phyloP scores from a whole-genome alignment of 1,140 invertebrate species.

The Bactericera cockerelli region DNA sequence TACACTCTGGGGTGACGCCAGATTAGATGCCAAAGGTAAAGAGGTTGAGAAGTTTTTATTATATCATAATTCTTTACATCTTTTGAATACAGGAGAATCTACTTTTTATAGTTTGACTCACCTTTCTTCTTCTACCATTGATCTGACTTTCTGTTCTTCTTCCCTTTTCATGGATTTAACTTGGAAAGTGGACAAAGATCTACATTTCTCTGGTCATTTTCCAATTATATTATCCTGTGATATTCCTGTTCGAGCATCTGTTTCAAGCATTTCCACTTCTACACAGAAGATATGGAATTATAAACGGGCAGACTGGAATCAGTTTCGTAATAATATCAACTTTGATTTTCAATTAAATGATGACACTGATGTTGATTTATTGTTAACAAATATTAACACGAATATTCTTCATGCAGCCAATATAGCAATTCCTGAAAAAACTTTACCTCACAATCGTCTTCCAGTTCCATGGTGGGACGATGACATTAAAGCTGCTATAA shows the following conservation, averaged over 20 bases:
- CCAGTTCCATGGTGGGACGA: slow-evolving; percentile 1
- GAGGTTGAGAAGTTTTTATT: slow-evolving; percentile 17
- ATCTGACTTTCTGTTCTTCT: not conserved
- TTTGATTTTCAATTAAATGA: not conserved
- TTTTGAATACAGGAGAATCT: not conserved
- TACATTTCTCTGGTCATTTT: slow-evolving; percentile 2
- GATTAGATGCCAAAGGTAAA: slow-evolving; percentile 23
- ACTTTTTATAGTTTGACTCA: not conserved
- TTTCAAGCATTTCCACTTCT: not conserved
- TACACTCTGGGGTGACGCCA: slow-evolving; percentile 24
- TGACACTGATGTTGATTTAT: not conserved
- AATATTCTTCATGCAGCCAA: not conserved
- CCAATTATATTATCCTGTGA: not conserved
- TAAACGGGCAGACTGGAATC: not conserved
- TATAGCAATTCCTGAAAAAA: not conserved
- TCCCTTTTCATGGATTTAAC: not conserved
- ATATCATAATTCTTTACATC: not conserved
- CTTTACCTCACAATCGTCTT: not conserved
- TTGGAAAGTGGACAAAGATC: not conserved
- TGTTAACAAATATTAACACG: not conserved
- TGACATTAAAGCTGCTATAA: not conserved
- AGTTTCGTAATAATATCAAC: not conserved
- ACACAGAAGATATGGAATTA: not conserved
- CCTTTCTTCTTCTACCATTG: slow-evolving; percentile 1
- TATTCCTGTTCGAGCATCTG: no score